Base-by-base conservation (phyloP, 2,888 invertebrate species). In the Macroteleia sp. region DNA sequence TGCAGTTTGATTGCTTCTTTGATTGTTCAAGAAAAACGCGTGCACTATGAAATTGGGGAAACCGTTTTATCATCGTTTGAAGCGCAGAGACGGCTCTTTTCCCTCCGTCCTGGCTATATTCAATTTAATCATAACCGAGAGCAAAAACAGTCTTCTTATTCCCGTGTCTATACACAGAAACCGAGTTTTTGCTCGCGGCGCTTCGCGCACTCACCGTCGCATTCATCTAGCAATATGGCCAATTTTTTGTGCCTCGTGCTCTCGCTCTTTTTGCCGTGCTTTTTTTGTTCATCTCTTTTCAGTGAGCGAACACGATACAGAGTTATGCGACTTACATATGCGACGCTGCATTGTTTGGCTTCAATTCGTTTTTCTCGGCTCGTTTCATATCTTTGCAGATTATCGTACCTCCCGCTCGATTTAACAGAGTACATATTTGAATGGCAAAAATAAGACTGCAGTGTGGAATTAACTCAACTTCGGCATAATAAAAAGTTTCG, bases 381-480 rank as follows among this genome's bases (percentile, higher is more conserved):
- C 62, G 76, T 69, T 66, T 64, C 59, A 59, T 70, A 77, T 77
- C 67, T 62, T 67, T 46, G 73, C 64, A 57, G 77, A 74, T 73
- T 78, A 78, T 78, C 73, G 64, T 71, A 19, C 61, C 69, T 57
- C 52, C 71, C 48, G 59, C 41, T 74, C 73, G 69, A 74, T 74
- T 78, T 59, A 74, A 78, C 73, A 78, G 64, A 61, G 67, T 62
- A 74, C 77, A 69, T 61, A 75, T 67, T 61, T 56, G 61, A 67
- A 75, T 59, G 61, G 61, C 61, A 62, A 50, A 66, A 71, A 69
- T 64, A 62, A 56, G 57, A 70, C 54, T 42, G 66, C 66, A 32
- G n/a, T 16, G 44, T 5, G 61, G 22, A 77, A 70, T 61, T 71
- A 46, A 62, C 67, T 71, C 67, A 50, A 48, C 41, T 70, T 61